Conservation (phyloP, 1,140 invertebrate species). For the Psilanteris sp. region DNA sequence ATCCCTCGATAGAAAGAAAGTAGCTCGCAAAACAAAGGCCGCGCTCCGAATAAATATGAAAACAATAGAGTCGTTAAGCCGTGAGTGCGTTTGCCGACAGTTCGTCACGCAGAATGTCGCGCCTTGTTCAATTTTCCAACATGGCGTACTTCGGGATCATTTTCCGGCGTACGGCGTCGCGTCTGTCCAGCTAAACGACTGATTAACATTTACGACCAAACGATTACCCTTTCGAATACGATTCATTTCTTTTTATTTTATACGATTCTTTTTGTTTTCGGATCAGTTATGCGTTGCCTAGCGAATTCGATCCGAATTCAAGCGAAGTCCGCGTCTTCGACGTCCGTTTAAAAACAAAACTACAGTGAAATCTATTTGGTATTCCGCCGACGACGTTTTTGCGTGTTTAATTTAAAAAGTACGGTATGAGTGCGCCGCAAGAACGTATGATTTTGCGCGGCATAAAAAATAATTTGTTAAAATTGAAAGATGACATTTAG, state of each 20-base stretch:
- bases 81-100: conserved; percentile 39
- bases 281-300: conserved; percentile 15
- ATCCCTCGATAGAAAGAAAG: conserved; percentile 61
- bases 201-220: conserved; percentile 5
- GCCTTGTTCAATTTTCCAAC: conserved; percentile 30
- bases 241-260: too few relatives aligned
- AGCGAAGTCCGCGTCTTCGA: not conserved
- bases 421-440: too few relatives aligned
- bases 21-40: conserved; percentile 58
- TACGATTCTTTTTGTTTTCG: too few relatives aligned
- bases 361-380: conserved; percentile 27
- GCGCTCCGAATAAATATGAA: conserved; percentile 58
- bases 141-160: conserved; percentile 26
- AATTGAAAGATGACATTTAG: too few relatives aligned
- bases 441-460: too few relatives aligned
- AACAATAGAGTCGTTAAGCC: conserved; percentile 59
- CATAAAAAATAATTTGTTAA: too few relatives aligned
- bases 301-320: conserved; percentile 8
- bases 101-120: conserved; percentile 31
- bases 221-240: too few relatives aligned
- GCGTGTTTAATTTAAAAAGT: conserved; percentile 6
- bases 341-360: not conserved
- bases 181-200: not conserved
- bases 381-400: conserved; percentile 6
- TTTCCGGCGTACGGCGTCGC: conserved; percentile 16